phyloP scores from a whole-genome alignment of 1,140 invertebrate species.

The Metaphire vulgaris region DNA sequence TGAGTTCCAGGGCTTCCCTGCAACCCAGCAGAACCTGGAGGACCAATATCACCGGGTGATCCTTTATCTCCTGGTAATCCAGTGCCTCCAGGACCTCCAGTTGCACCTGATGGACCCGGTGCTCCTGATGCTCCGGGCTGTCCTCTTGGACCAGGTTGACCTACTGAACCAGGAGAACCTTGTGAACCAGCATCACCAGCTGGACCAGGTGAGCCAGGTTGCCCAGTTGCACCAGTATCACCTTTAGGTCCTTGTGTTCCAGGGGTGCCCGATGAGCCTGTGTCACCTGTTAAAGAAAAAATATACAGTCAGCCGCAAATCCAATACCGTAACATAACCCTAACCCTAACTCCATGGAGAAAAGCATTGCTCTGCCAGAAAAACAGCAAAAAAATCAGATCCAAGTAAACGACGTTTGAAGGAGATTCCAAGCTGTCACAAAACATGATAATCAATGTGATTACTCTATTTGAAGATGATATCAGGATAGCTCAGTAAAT shows the following conservation, averaged over 20 bases:
- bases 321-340: too few relatives aligned
- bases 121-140: background rate
- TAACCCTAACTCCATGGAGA: too few relatives aligned
- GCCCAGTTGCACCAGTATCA: background rate
- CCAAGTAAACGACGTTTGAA: too few relatives aligned
- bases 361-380: too few relatives aligned
- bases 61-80: slow-evolving; percentile 22
- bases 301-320: background rate
- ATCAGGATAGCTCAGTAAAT: too few relatives aligned
- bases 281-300: slow-evolving; percentile 15
- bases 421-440: too few relatives aligned
- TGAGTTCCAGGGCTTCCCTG: slow-evolving; percentile 32
- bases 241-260: slow-evolving; percentile 18
- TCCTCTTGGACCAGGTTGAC: background rate
- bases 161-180: background rate
- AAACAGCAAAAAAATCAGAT: too few relatives aligned
- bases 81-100: background rate
- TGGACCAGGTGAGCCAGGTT: slow-evolving; percentile 5
- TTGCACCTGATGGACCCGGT: background rate
- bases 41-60: slow-evolving; percentile 13
- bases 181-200: background rate
- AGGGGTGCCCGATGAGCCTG: slow-evolving; percentile 14
- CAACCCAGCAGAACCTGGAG: slow-evolving; percentile 20
- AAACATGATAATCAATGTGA: too few relatives aligned
- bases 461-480: too few relatives aligned